A percentile compares a stretch with the other conserved stretches of the same genome.
Conservation (phyloP, 2,797 vertebrate genomes). For the Tenualosa ilisha region DNA sequence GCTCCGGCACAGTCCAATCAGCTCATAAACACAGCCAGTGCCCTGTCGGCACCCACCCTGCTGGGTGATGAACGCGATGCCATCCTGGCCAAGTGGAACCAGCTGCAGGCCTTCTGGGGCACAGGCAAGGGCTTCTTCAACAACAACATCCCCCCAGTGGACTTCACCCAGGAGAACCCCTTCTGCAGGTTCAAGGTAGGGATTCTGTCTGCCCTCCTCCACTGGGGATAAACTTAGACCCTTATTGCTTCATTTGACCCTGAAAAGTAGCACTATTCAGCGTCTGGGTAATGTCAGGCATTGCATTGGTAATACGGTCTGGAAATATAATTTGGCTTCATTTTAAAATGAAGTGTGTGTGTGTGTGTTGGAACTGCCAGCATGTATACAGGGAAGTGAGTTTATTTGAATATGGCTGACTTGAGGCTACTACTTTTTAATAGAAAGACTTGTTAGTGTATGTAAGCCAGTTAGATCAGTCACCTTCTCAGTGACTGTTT, state of each 20-base stretch:
- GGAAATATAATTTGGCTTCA: not conserved
- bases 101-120: conserved; percentile 98
- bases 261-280: not conserved
- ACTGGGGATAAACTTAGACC: not conserved
- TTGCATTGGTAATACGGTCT: not conserved
- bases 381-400: too few relatives aligned
- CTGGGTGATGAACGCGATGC: conserved; percentile 94
- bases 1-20: conserved; percentile 85
- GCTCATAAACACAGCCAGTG: conserved; percentile 92
- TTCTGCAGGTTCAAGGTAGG: conserved; percentile 98
- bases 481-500: too few relatives aligned
- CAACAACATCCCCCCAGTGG: conserved; percentile 88
- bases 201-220: not conserved
- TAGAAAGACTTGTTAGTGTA: too few relatives aligned
- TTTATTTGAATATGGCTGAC: too few relatives aligned
- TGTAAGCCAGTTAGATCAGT: too few relatives aligned
- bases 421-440: too few relatives aligned
- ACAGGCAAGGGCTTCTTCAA: conserved; percentile 95
- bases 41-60: conserved; percentile 91
- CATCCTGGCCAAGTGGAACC: conserved; percentile 98
- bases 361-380: too few relatives aligned
- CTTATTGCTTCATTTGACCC: not conserved
- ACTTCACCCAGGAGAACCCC: conserved; percentile 94
- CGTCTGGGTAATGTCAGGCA: not conserved
- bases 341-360: not conserved